Conservation (phyloP, 2,797 vertebrate species). For the Meriones psammophilus region DNA sequence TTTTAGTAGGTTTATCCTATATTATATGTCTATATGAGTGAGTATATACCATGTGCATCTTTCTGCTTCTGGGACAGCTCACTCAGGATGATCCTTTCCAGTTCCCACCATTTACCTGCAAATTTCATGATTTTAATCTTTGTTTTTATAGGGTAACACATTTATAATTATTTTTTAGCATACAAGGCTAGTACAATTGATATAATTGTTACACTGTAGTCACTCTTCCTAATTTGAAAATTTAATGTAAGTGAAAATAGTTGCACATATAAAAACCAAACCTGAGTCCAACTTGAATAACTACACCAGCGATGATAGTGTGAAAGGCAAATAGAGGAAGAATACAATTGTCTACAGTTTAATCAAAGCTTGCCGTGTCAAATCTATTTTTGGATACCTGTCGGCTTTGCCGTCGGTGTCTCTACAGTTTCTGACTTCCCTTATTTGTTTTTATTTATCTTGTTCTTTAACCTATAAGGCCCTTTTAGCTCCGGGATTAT, state of each 20-base stretch:
- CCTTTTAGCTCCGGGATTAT: constrained; percentile 16
- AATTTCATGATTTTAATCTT: no score
- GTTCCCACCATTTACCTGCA: no score
- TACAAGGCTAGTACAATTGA: background rate
- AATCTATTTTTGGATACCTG: background rate
- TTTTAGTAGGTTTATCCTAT: no score
- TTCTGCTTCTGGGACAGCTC: no score
- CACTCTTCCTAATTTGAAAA: background rate
- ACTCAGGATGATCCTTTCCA: no score
- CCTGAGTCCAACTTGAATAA: constrained; percentile 4
- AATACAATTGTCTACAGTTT: background rate
- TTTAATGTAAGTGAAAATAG: background rate
- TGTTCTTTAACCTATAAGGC: constrained; percentile 12
- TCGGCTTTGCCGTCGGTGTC: background rate
- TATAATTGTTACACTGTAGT: background rate
- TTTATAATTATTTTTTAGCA: background rate
- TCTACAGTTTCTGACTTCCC: background rate
- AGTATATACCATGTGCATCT: no score
- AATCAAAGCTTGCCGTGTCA: background rate
- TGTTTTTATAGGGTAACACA: background rate
- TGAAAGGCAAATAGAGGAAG: constrained; percentile 14
- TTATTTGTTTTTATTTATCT: background rate
- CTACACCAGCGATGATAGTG: background rate
- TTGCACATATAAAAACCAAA: background rate
- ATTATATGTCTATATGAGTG: no score